Evolutionary conservation across 2,797 vertebrate genomes (phyloP).

Genomic region (Rhynchonycteris naso): DNA sequence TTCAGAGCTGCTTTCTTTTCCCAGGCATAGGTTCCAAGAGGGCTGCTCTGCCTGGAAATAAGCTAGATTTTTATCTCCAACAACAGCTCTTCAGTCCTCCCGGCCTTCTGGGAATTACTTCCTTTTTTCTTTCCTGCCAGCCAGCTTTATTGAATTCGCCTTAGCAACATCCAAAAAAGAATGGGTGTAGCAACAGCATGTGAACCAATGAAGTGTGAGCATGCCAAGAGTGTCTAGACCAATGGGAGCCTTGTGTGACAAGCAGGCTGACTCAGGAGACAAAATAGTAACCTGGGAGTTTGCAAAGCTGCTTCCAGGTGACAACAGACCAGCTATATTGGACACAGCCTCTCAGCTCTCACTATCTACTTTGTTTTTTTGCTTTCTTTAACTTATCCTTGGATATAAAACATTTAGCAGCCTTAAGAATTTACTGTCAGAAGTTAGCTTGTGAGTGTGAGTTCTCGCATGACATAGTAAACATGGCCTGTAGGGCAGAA

Average conservation of each 20-base stretch:
- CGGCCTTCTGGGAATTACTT: constrained; percentile 59
- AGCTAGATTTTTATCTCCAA: constrained; percentile 52
- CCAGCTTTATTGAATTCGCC: constrained; percentile 59
- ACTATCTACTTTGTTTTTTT: not conserved
- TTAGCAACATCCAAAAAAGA: constrained; percentile 74
- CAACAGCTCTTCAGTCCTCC: not conserved
- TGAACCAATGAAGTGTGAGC: constrained; percentile 70
- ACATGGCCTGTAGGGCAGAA: not conserved
- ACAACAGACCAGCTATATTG: constrained; percentile 65
- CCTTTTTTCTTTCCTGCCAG: constrained; percentile 51
- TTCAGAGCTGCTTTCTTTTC: constrained; percentile 15
- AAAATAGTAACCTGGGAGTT: constrained; percentile 44
- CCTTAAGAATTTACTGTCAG: not conserved
- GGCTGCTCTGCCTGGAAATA: not conserved
- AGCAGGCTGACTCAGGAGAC: not conserved
- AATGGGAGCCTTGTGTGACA: constrained; percentile 45
- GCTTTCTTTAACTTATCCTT: not conserved
- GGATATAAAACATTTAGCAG: not conserved
- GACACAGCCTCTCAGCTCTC: not conserved
- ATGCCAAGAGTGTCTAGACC: constrained; percentile 56
- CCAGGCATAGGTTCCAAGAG: constrained; percentile 10
- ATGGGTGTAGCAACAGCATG: constrained; percentile 58
- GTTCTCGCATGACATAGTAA: not conserved
- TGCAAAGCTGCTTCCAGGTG: constrained; percentile 63
- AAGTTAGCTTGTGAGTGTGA: not conserved